A percentile compares a stretch with the other conserved stretches of the same genome.
These are phyloP conservation scores for Peromyscus nudipes DNA, from an alignment of 2,797 vertebrate genomes.

Conservation along the genomic window DNA sequence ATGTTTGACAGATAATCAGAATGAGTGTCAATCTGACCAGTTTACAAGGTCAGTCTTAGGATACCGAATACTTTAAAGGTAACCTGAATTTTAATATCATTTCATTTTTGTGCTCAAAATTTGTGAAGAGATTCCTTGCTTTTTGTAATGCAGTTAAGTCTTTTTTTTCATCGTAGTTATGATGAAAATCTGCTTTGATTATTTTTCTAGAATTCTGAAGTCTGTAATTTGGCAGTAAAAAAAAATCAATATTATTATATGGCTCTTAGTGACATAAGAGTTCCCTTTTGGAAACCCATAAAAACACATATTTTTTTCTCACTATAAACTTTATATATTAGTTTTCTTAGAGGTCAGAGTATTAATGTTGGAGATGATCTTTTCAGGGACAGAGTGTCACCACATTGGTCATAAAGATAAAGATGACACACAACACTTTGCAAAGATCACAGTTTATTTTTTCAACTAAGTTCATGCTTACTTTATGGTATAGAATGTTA, in stretches of 20 bases:
- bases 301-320: constrained; percentile 80
- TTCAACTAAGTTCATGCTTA: constrained; percentile 22
- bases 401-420: constrained; percentile 65
- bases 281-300: constrained; percentile 69
- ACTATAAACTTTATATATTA: constrained; percentile 70
- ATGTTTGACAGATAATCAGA: constrained; percentile 4
- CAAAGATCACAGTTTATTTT: constrained; percentile 55
- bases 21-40: neutral
- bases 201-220: constrained; percentile 74
- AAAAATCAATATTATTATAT: constrained; percentile 76
- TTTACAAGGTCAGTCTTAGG: neutral
- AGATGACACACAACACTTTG: constrained; percentile 38
- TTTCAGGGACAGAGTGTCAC: constrained; percentile 74
- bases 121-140: constrained; percentile 1
- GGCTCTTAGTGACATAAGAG: constrained; percentile 65
- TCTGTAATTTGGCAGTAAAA: constrained; percentile 65
- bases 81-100: constrained; percentile 13
- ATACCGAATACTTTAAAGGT: constrained; percentile 49
- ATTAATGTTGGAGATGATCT: constrained; percentile 73
- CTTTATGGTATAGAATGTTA: constrained; percentile 34
- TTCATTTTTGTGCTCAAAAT: constrained; percentile 50
- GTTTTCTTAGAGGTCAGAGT: constrained; percentile 78
- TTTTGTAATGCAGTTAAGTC: neutral
- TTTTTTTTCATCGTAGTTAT: constrained; percentile 55
- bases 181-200: constrained; percentile 10